Base-by-base conservation (phyloP, 2,797 vertebrate genomes). In the Leucoraja ocellata region DNA sequence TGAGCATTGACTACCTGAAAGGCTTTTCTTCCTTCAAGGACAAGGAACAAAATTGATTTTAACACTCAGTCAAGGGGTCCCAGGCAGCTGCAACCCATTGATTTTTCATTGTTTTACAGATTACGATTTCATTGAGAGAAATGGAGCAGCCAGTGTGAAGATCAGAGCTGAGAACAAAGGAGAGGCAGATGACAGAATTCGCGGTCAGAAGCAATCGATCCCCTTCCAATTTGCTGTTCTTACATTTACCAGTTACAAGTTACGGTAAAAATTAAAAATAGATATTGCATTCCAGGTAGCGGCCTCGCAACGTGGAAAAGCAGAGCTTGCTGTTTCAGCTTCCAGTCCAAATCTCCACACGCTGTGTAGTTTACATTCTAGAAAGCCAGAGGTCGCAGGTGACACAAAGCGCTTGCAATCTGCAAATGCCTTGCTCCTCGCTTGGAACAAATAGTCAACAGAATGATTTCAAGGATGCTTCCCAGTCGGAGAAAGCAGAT, bases 71-170 rank as follows among this genome's bases (percentile, higher is more conserved):
- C 65, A 74, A 92, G 36, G 68, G 68, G 71, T 92, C 36, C 13
- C 68, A 92, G 71, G 4, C 36, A 54, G 90, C 90, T 92, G 71
- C 54, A 92, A 8, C 71, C 90, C 36, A 74, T 74, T 74, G 90
- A 74, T 74, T 73, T 88, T 71, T 65, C 88, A 71, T 91, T 91
- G 88, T 74, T 91, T 91, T 54, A 76, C 71, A 92, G 68, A 92
- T 73, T 23, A 92, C 39, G 71, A 74, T 74, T 73, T 92, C 90
- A 92, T 25, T 92, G 90, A 76, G 23, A 92, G 76, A 76, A 71
- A 92, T 28, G 5, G 68, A 92, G 36, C 23, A 73, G 90, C 68
- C 23, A 11, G 83, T 71, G 73, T 74, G 88, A 39, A 46, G 71
- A 46, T 25, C 46, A 91, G 65, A 23, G 8, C 68, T 92, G 32